These are phyloP conservation scores for Sphenodon punctatus DNA, from an alignment of 2,797 vertebrate species.

Conservation along the genomic window DNA sequence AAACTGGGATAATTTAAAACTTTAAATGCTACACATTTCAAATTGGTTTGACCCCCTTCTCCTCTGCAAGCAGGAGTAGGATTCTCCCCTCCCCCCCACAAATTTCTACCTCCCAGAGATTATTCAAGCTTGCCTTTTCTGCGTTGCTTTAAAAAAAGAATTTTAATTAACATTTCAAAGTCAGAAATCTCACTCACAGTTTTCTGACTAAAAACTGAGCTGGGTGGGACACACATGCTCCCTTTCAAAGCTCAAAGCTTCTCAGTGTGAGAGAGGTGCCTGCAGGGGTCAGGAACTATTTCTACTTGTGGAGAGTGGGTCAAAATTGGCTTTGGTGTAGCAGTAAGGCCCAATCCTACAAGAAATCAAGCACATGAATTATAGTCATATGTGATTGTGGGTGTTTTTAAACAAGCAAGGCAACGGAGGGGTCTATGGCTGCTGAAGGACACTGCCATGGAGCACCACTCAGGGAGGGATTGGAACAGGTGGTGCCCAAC, in stretches of 20 bases:
- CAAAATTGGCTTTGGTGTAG: not conserved
- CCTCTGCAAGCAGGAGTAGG: not conserved
- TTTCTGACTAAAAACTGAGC: not conserved
- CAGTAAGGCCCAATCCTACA: not conserved
- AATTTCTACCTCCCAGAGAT: not conserved
- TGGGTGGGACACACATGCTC: not conserved
- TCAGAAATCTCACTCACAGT: not conserved
- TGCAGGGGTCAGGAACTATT: not conserved
- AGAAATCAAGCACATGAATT: not conserved
- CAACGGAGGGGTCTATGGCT: too few species aligned
- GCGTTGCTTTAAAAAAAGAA: not conserved
- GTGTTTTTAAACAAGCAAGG: too few species aligned
- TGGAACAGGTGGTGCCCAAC: too few species aligned
- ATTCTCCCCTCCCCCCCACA: not conserved
- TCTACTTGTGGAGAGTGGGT: not conserved
- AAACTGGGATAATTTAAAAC: constrained; percentile 40
- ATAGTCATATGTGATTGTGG: not conserved
- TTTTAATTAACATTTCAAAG: constrained; percentile 2
- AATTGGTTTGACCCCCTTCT: constrained; percentile 47
- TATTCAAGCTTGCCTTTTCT: constrained; percentile 5
- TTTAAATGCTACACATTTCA: constrained; percentile 32
- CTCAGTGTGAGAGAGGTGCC: not conserved
- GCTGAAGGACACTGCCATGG: too few species aligned
- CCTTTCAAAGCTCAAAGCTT: not conserved
- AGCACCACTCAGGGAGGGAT: too few species aligned